Percentiles rank a stretch among this genome's conserved stretches.
Evolutionary conservation across 2,797 vertebrate species (phyloP).

Genomic region (Phoebastria nigripes): DNA sequence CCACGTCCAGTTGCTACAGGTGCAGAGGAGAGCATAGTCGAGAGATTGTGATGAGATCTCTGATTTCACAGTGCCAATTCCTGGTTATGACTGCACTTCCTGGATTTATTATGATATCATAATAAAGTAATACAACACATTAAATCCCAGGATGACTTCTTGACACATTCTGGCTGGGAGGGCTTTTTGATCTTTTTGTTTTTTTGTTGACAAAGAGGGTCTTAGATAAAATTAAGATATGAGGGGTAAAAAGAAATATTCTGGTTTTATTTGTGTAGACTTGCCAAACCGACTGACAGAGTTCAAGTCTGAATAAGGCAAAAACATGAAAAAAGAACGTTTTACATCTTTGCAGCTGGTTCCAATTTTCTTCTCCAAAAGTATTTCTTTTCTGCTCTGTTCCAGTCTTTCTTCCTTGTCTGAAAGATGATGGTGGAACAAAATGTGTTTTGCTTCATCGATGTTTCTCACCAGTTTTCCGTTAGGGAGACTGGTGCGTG

Average conservation of each 20-base stretch:
- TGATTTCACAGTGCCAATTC: background rate
- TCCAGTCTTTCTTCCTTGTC: background rate
- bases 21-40: background rate
- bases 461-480: background rate
- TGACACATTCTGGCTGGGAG: background rate
- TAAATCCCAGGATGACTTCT: background rate
- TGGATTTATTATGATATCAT: background rate
- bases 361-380: background rate
- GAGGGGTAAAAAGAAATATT: background rate
- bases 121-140: background rate
- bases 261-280: background rate
- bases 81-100: background rate
- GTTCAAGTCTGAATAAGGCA: background rate
- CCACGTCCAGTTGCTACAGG: fast-evolving
- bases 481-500: background rate
- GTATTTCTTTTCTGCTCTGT: background rate
- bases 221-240: background rate
- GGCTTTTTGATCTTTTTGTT: background rate
- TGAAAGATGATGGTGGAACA: background rate
- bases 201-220: background rate
- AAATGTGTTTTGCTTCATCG: background rate
- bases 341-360: background rate
- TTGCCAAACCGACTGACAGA: background rate
- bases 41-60: background rate
- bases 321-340: background rate